Evolutionary conservation across 2,113 vertebrate species (phyloP), one percentile per base, ranked within the genome.

Genomic region (Dendropsophus ebraccatus): DNA sequence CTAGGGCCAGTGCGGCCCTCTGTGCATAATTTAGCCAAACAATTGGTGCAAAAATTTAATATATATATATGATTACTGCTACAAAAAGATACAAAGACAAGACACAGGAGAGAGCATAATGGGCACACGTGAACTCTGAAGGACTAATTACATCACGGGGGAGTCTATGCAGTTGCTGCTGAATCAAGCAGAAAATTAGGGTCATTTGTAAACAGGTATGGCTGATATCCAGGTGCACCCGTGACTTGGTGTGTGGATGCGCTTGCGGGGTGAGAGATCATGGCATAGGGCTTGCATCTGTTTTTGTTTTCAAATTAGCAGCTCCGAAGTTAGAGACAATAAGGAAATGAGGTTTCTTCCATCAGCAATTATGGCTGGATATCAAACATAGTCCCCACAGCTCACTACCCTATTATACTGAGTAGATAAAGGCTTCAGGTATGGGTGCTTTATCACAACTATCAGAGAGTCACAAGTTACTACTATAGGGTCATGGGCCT

Each of bases 201-300:
- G 94, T 98, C 97, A 98, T 99, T 98, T 97, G 96, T 96, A 97
- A 96, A 96, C 96, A 98, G 96, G 96, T 97, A 97, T 96, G 93
- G 93, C 91, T 92, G 92, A 89, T 88, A 93, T 93, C 96, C 97
- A 99, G 98, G 98, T 99, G 98, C 87, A 41, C 89, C 88, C 91
- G 94, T 96, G 96, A 96, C 95, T 97, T 95, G 47, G 88, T 78
- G 89, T 88, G 93, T 90, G 93, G 92, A 21, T 74, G 54, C 47
- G 67, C 52, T 72, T 60, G 76, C 91, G 86, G 91, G 91, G 74
- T 30, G 80, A 60, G 89, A 90, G 92, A 90, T 84, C 87, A 21
- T 23, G 88, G 87, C 88, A 4, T 30, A 70, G 84, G 77, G 32
- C 87, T 78, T 88, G 89, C 92, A 93, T 90, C 91, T 93, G 91